A percentile compares a stretch with the other conserved stretches of the same genome.
phyloP scores from a whole-genome alignment of 23 tunicate species.

The Ciona savignyi region DNA sequence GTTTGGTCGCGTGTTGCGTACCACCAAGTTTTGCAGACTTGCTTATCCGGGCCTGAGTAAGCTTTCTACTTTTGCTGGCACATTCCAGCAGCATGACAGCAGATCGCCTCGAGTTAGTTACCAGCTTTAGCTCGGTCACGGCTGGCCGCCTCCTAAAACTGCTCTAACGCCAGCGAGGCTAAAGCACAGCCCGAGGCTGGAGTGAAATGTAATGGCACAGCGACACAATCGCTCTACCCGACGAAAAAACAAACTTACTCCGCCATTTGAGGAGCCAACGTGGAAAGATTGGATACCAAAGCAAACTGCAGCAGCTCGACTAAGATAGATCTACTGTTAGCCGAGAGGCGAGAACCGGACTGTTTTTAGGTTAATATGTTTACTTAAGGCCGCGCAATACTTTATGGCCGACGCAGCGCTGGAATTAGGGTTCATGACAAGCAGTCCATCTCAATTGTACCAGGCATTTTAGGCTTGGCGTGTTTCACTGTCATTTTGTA shows the following conservation, averaged over 20 bases:
- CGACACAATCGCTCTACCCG: no score
- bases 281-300: no score
- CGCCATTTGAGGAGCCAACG: no score
- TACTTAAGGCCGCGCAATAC: background rate
- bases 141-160: constrained; percentile 22
- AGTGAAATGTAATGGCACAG: constrained; percentile 3
- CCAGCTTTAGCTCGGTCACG: constrained; percentile 9
- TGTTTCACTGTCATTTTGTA: no score
- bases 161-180: constrained; percentile 5
- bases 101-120: constrained; percentile 9
- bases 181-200: constrained; percentile 19
- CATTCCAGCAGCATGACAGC: constrained; percentile 9
- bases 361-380: background rate
- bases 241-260: no score
- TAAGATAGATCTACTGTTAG: no score
- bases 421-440: background rate
- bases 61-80: background rate
- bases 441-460: no score
- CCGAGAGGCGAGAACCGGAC: background rate
- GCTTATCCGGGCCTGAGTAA: background rate
- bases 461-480: no score
- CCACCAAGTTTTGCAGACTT: background rate
- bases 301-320: no score
- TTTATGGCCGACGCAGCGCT: background rate
- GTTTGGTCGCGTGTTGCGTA: no score